Conservation (phyloP, 2,888 invertebrate species). For the Tiliacea aurago region DNA sequence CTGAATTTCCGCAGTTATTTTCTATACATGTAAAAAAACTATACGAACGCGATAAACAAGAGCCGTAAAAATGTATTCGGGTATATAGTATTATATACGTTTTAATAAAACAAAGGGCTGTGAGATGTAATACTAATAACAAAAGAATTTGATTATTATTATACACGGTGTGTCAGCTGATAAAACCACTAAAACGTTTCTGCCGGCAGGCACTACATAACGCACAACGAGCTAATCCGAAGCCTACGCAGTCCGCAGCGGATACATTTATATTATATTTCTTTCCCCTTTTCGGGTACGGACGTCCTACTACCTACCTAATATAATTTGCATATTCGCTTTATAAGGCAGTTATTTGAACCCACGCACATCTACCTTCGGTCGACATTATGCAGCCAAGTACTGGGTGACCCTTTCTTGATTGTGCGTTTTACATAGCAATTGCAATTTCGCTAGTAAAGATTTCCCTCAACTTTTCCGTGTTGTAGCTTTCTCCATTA, state of each 20-base stretch:
- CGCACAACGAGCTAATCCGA: slow-evolving; percentile 70
- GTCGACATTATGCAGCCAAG: slow-evolving; percentile 58
- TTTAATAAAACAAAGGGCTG: slow-evolving; percentile 55
- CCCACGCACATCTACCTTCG: slow-evolving; percentile 76
- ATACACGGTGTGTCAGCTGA: slow-evolving; percentile 33
- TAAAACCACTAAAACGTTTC: slow-evolving; percentile 58
- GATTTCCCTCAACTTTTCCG: slow-evolving; percentile 64
- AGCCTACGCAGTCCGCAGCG: slow-evolving; percentile 81
- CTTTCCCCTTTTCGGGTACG: slow-evolving; percentile 87
- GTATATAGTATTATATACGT: slow-evolving; percentile 25
- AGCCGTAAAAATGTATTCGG: slow-evolving; percentile 41
- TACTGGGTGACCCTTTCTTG: slow-evolving; percentile 54
- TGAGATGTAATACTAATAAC: slow-evolving; percentile 49
- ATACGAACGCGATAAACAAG: slow-evolving; percentile 49
- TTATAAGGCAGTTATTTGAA: slow-evolving; percentile 74
- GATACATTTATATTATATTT: slow-evolving; percentile 86
- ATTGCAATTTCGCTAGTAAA: slow-evolving; percentile 63
- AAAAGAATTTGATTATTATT: slow-evolving; percentile 56
- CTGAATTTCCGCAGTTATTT: slow-evolving; percentile 67
- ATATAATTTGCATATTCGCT: slow-evolving; percentile 83
- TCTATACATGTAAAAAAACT: slow-evolving; percentile 39
- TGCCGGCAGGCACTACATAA: slow-evolving; percentile 53
- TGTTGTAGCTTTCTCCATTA: slow-evolving; percentile 71
- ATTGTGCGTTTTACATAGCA: slow-evolving; percentile 58
- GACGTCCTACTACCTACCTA: slow-evolving; percentile 85